Evolutionary conservation across 1,140 invertebrate species (phyloP).

Genomic region (Pentalonia nigronervosa): DNA sequence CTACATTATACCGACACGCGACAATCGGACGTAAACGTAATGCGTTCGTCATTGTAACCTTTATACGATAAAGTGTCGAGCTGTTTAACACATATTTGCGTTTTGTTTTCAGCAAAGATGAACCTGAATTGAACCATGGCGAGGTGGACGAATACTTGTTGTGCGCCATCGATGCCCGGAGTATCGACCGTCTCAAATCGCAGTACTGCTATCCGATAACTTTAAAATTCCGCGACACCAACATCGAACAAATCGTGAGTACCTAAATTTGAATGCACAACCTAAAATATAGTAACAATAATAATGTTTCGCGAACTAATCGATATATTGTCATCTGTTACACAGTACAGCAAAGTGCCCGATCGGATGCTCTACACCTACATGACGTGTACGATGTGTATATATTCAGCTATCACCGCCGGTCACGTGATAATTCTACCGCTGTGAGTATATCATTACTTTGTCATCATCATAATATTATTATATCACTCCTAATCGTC

Average conservation of each 20-base stretch:
- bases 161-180: conserved; percentile 92
- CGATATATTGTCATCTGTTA: conserved; percentile 59
- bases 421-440: conserved; percentile 75
- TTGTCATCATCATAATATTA: neutral
- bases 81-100: neutral
- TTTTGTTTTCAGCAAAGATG: conserved; percentile 41
- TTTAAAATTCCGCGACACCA: conserved; percentile 79
- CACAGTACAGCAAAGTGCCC: conserved; percentile 78
- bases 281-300: no score
- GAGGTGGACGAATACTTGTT: conserved; percentile 95
- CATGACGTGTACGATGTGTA: conserved; percentile 81
- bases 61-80: neutral
- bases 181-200: conserved; percentile 83
- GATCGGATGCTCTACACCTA: conserved; percentile 86
- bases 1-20: neutral
- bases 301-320: neutral
- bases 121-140: conserved; percentile 69
- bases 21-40: neutral
- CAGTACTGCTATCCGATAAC: conserved; percentile 85
- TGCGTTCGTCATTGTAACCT: neutral
- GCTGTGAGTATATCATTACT: conserved; percentile 68
- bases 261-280: neutral
- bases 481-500: neutral
- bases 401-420: conserved; percentile 72
- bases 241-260: conserved; percentile 81